A percentile compares a stretch with the other conserved stretches of the same genome.
Evolutionary conservation across 2,888 invertebrate genomes (phyloP).

Genomic region (Mimumesa dahlbomi): DNA sequence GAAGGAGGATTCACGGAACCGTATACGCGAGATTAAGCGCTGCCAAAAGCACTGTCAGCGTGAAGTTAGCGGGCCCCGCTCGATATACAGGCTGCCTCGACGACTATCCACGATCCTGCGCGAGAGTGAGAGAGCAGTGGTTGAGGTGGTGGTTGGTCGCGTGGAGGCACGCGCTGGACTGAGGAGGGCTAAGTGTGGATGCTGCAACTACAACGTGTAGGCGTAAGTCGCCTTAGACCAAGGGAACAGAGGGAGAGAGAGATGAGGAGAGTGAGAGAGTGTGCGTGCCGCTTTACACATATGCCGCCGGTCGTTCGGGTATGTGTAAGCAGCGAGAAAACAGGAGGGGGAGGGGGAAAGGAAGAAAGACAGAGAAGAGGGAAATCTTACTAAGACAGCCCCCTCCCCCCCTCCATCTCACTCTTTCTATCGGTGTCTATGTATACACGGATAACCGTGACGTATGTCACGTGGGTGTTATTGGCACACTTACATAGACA

Average conservation of each 20-base stretch:
- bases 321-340: background rate
- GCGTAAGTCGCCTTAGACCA: constrained; percentile 76
- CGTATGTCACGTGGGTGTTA: constrained; percentile 62
- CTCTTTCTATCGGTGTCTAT: constrained; percentile 33
- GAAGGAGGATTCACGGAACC: constrained; percentile 3
- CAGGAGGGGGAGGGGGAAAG: constrained; percentile 19
- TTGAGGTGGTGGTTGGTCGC: constrained; percentile 79
- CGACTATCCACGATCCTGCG: constrained; percentile 67
- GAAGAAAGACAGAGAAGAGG: constrained; percentile 37
- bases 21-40: constrained; percentile 29
- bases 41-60: constrained; percentile 59
- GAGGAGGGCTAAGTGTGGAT: constrained; percentile 79
- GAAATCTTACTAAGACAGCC: constrained; percentile 46
- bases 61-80: constrained; percentile 35
- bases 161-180: constrained; percentile 80
- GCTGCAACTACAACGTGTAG: constrained; percentile 78
- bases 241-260: constrained; percentile 58
- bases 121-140: constrained; percentile 68
- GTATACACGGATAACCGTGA: constrained; percentile 29
- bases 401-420: too few relatives aligned
- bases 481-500: constrained; percentile 62
- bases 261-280: constrained; percentile 45
- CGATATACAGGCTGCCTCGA: constrained; percentile 46
- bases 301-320: background rate
- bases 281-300: constrained; percentile 27